phyloP scores from a whole-genome alignment of 2,797 vertebrate species.

The Peromyscus attwateri region DNA sequence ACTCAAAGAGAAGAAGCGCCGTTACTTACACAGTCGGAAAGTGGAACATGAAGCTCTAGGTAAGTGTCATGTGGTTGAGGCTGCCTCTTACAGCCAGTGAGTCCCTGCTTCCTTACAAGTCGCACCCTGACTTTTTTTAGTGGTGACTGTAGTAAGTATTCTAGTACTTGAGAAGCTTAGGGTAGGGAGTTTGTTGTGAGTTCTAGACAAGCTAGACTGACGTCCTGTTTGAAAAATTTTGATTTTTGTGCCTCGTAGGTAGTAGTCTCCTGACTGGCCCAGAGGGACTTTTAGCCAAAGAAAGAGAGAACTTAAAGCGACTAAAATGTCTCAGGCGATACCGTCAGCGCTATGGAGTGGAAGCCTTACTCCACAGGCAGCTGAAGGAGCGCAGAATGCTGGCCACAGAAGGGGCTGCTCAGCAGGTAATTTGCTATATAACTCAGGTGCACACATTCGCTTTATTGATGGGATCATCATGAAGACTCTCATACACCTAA shows the following conservation, averaged over 20 bases:
- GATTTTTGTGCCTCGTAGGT: slow-evolving; percentile 87
- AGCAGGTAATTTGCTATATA: slow-evolving; percentile 90
- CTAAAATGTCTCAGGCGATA: slow-evolving; percentile 97
- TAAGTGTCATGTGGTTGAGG: slow-evolving; percentile 79
- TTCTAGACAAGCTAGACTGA: not conserved
- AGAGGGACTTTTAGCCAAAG: slow-evolving; percentile 94
- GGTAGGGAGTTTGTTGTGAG: not conserved
- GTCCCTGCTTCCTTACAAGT: not conserved
- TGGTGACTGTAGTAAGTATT: not conserved
- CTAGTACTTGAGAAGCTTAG: not conserved
- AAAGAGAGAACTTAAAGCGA: slow-evolving; percentile 94
- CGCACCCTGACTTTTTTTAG: not conserved
- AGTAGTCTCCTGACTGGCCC: slow-evolving; percentile 95
- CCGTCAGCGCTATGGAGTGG: slow-evolving; percentile 95
- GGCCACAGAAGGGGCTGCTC: slow-evolving; percentile 91
- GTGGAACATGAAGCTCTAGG: slow-evolving; percentile 95
- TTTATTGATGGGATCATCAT: slow-evolving; percentile 13
- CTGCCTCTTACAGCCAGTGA: not conserved
- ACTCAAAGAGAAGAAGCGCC: slow-evolving; percentile 96
- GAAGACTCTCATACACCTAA: not conserved
- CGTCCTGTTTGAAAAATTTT: not conserved
- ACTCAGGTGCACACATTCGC: not conserved
- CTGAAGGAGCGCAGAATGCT: slow-evolving; percentile 94
- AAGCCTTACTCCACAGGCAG: slow-evolving; percentile 96
- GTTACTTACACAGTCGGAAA: slow-evolving; percentile 95